These are phyloP conservation scores for Chaenodraco wilsoni DNA, from an alignment of 2,797 vertebrate genomes.

Conservation along the genomic window DNA sequence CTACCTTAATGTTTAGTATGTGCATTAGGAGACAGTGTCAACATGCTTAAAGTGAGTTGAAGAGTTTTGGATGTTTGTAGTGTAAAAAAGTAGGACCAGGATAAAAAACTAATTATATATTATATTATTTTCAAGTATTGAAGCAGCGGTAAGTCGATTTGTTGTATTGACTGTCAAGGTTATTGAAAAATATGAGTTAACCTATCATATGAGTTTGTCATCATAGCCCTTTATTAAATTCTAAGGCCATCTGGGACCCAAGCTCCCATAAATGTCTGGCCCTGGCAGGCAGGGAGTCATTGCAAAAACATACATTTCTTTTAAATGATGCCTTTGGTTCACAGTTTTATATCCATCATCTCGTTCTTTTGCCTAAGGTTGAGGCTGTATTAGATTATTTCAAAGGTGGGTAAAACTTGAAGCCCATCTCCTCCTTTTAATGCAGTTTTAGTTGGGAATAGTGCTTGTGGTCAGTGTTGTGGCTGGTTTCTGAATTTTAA, in stretches of 20 bases:
- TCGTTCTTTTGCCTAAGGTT: neutral
- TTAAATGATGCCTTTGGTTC: neutral
- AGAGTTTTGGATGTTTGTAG: neutral
- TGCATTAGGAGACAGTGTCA: neutral
- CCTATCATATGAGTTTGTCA: slow-evolving; percentile 2
- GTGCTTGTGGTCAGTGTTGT: neutral
- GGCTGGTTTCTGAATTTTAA: neutral
- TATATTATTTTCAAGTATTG: neutral
- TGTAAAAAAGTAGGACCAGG: neutral
- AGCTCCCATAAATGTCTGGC: slow-evolving; percentile 21
- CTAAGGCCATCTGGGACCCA: neutral
- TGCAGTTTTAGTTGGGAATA: slow-evolving; percentile 5
- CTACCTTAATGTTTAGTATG: neutral
- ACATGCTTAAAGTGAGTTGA: neutral
- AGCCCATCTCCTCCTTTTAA: neutral
- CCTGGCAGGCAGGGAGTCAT: slow-evolving; percentile 14
- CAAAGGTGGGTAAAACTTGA: neutral
- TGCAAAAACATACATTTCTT: slow-evolving; percentile 11
- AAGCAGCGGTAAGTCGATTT: neutral
- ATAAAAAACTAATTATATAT: neutral
- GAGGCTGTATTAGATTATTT: slow-evolving; percentile 19
- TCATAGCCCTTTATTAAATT: slow-evolving; percentile 11
- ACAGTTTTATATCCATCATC: slow-evolving; percentile 22
- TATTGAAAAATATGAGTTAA: slow-evolving; percentile 12
- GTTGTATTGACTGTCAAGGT: neutral